These are phyloP conservation scores for Steromphala cineraria DNA, from an alignment of 2,888 invertebrate genomes.

Conservation along the genomic window DNA sequence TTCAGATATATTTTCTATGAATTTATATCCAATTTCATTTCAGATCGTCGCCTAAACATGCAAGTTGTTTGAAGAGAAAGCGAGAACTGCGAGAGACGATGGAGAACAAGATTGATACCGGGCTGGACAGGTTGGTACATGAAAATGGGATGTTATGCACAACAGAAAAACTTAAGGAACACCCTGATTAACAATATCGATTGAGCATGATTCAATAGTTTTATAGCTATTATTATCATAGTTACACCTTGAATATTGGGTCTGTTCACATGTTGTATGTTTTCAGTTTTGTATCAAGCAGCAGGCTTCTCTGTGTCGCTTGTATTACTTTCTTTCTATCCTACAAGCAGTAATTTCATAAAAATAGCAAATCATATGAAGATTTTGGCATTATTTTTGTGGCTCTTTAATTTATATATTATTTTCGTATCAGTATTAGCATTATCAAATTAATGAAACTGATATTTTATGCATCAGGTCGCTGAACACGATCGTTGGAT, in stretches of 20 bases:
- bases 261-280: too few species aligned
- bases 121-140: conserved; percentile 74
- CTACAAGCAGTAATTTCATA: too few species aligned
- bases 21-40: conserved; percentile 37
- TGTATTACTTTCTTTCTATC: too few species aligned
- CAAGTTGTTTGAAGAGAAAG: conserved; percentile 91
- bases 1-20: background rate
- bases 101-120: conserved; percentile 90
- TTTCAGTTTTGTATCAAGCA: too few species aligned
- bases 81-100: conserved; percentile 87
- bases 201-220: too few species aligned
- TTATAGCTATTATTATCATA: too few species aligned
- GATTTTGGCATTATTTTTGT: too few species aligned
- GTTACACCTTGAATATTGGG: too few species aligned
- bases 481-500: conserved; percentile 90
- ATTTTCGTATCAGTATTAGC: too few species aligned
- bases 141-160: background rate
- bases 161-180: background rate
- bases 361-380: too few species aligned
- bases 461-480: conserved; percentile 78
- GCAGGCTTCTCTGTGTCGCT: too few species aligned
- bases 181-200: background rate
- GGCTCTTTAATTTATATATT: too few species aligned
- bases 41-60: conserved; percentile 90
- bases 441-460: background rate